Evolutionary conservation across 2,797 vertebrate genomes (phyloP), one percentile per base, ranked within the genome.

Genomic region (Poeciliopsis infans): DNA sequence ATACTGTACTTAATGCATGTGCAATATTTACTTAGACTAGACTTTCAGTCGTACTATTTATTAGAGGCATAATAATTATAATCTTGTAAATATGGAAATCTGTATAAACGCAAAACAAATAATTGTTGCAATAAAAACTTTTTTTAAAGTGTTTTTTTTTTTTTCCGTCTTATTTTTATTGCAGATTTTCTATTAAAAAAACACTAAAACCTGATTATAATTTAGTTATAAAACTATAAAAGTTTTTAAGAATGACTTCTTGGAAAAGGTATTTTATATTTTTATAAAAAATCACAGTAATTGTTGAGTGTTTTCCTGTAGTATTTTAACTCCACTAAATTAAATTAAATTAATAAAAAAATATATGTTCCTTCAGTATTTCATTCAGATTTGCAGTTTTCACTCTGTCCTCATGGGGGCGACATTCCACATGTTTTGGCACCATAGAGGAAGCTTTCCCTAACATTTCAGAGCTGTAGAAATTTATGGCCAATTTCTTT

Each of bases 61-160:
- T 91, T 86, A 91, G 80, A 84, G 79, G 77, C 73, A 81, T 81
- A 85, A 87, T 89, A 88, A 91, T 91, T 88, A 89, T 85, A 86
- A 86, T 88, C 90, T 87, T 97, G 97, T 98, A 98, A 96, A 97
- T 98, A 97, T 83, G 33, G 93, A 95, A 95, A 95, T 94, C 95
- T 98, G 97, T 98, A 97, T 94, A 97, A 96, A 96, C 92, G 94
- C 94, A 93, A 94, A 96, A 94, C 93, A 93, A 96, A 95, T 74
- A 91, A 96, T 96, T 97, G 96, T 97, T 96, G 96, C 97, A 98
- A 98, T 98, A 98, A 97, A 97, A 95, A 18, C 49, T 15, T 59
- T 59, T 55, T 59, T 28, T 95, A 86, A 90, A 88, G 68, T 31
- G 3, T 79, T 78, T 10, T 0, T 23, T 51, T 51, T 51, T 23